Evolutionary conservation across 2,888 invertebrate species (phyloP).

Genomic region (Platycnemis pennipes): DNA sequence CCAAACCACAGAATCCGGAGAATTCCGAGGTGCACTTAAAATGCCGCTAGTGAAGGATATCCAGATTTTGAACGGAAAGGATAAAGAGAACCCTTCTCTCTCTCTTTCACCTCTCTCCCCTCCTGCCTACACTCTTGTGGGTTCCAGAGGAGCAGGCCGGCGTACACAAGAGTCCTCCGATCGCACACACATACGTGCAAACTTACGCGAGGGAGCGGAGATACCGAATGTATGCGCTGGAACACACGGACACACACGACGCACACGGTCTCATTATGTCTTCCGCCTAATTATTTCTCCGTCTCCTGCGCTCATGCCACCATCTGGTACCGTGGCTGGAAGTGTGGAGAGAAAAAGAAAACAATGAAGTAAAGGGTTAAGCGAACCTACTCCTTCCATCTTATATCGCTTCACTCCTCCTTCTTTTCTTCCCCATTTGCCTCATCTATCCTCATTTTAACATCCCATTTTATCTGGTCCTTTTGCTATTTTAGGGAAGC

Average conservation of each 20-base stretch:
- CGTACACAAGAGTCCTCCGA: too few relatives aligned
- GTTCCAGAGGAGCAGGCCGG: not conserved
- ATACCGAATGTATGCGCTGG: not conserved
- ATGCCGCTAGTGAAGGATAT: conserved; percentile 3
- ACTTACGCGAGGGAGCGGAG: not conserved
- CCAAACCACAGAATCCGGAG: conserved; percentile 11
- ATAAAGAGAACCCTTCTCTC: not conserved
- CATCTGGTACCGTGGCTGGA: not conserved
- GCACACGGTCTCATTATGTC: not conserved
- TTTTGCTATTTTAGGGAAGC: too few relatives aligned
- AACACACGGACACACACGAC: not conserved
- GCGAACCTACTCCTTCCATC: not conserved
- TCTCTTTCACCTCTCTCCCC: not conserved
- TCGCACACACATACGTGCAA: not conserved
- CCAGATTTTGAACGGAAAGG: not conserved
- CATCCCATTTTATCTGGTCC: too few relatives aligned
- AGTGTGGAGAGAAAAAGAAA: not conserved
- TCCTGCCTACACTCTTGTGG: not conserved
- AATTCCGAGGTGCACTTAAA: not conserved
- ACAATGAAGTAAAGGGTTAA: not conserved
- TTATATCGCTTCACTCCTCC: too few relatives aligned
- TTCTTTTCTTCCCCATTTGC: too few relatives aligned
- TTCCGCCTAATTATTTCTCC: not conserved
- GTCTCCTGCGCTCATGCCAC: not conserved
- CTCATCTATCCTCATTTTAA: too few relatives aligned